Percentiles rank a stretch among this genome's conserved stretches.
Conservation (phyloP, 2,797 vertebrate species). For the Pangasius djambal region DNA sequence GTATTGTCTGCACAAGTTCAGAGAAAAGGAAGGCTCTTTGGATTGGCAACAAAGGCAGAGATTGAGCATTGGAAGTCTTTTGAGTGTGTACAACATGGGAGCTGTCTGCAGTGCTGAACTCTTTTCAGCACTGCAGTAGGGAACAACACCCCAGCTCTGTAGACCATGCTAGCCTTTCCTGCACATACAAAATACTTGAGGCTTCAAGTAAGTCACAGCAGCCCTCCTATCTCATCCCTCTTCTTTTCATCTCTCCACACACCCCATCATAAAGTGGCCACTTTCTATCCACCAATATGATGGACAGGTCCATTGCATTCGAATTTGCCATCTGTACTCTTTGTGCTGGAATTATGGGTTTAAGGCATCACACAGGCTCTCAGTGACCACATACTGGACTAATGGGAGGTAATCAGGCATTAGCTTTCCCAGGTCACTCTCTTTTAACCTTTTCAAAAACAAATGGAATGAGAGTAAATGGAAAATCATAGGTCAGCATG, state of each 20-base stretch:
- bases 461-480: constrained; percentile 54
- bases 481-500: constrained; percentile 47
- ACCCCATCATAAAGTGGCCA: constrained; percentile 45
- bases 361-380: constrained; percentile 57
- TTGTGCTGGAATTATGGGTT: constrained; percentile 46
- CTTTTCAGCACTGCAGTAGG: constrained; percentile 16
- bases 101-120: constrained; percentile 42
- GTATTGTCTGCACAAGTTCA: background rate
- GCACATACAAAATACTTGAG: constrained; percentile 38
- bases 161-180: constrained; percentile 13
- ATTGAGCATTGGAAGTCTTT: background rate
- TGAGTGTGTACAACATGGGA: constrained; percentile 1
- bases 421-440: constrained; percentile 59
- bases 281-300: constrained; percentile 53
- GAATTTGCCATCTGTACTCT: constrained; percentile 35
- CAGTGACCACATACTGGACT: constrained; percentile 54
- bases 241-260: constrained; percentile 38
- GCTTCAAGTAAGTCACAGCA: constrained; percentile 38
- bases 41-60: background rate
- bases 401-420: constrained; percentile 61
- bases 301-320: constrained; percentile 54
- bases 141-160: constrained; percentile 22
- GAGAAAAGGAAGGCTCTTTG: constrained; percentile 7
- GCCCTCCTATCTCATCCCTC: constrained; percentile 45
- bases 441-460: constrained; percentile 55